phyloP scores from a whole-genome alignment of 2,113 vertebrate species.

The Siniperca knerii region DNA sequence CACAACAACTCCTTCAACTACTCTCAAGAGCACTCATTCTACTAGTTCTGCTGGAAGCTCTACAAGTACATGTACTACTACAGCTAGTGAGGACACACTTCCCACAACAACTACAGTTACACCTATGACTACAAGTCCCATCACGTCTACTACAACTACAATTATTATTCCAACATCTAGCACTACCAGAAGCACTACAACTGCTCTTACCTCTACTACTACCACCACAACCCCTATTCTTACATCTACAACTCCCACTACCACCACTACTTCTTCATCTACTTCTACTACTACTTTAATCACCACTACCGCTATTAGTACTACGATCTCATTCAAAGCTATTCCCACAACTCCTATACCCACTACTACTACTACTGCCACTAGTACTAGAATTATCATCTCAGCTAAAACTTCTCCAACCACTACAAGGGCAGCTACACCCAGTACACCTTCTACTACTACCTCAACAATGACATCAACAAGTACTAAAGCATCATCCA shows the following conservation, averaged over 20 bases:
- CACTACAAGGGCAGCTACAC: constrained; percentile 5
- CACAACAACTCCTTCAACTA: constrained; percentile 38
- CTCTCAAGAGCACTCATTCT: constrained; percentile 24
- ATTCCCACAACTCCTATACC: neutral
- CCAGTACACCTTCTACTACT: constrained; percentile 13
- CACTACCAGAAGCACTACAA: constrained; percentile 22
- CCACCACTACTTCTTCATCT: neutral
- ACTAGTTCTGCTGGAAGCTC: constrained; percentile 22
- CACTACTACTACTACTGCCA: constrained; percentile 16
- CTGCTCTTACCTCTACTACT: constrained; percentile 17
- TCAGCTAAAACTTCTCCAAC: constrained; percentile 15
- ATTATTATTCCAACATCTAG: constrained; percentile 28
- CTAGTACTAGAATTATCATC: constrained; percentile 7
- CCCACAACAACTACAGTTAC: constrained; percentile 20
- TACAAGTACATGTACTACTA: constrained; percentile 19
- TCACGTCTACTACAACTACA: constrained; percentile 12
- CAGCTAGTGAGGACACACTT: constrained; percentile 21
- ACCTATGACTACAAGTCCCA: constrained; percentile 22
- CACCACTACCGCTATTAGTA: constrained; percentile 8
- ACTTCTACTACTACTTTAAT: neutral
- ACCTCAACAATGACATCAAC: constrained; percentile 31
- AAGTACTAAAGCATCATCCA: constrained; percentile 43
- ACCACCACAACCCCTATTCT: constrained; percentile 18
- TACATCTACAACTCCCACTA: constrained; percentile 34
- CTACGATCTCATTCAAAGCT: constrained; percentile 15